phyloP scores from a whole-genome alignment of 2,113 vertebrate genomes.

The Oreochromis tanganicae region DNA sequence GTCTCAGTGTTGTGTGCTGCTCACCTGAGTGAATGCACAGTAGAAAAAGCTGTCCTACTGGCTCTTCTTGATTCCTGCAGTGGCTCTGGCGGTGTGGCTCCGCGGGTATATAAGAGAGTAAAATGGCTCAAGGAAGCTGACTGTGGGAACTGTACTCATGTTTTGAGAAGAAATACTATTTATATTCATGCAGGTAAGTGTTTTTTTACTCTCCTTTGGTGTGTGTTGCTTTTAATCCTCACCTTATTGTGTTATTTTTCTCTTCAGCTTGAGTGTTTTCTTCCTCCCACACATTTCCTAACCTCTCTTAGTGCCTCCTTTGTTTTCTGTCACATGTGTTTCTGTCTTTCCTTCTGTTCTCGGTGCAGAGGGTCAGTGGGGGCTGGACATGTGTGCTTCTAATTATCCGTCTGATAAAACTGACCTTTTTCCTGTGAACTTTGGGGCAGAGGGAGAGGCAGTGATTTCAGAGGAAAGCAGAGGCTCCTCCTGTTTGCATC shows the following conservation, averaged over 20 bases:
- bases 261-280: background rate
- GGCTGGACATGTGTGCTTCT: conserved; percentile 19
- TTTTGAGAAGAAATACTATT: background rate
- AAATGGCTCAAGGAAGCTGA: background rate
- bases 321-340: conserved; percentile 4
- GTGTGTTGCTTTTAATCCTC: background rate
- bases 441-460: background rate
- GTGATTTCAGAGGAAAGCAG: conserved; percentile 20
- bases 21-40: background rate
- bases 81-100: background rate
- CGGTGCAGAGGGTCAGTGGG: background rate
- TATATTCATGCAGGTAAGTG: conserved; percentile 26
- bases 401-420: conserved; percentile 26
- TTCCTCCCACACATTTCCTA: conserved; percentile 27
- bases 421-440: conserved; percentile 17
- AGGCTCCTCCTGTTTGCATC: conserved; percentile 33
- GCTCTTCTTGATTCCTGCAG: conserved; percentile 17
- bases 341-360: background rate
- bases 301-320: background rate
- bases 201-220: background rate
- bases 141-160: background rate
- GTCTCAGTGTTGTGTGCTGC: background rate
- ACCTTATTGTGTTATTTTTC: background rate
- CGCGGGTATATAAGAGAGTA: background rate
- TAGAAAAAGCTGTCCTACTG: conserved; percentile 45